phyloP scores from a whole-genome alignment of 2,113 vertebrate species.

The Eupsittula cactorum region DNA sequence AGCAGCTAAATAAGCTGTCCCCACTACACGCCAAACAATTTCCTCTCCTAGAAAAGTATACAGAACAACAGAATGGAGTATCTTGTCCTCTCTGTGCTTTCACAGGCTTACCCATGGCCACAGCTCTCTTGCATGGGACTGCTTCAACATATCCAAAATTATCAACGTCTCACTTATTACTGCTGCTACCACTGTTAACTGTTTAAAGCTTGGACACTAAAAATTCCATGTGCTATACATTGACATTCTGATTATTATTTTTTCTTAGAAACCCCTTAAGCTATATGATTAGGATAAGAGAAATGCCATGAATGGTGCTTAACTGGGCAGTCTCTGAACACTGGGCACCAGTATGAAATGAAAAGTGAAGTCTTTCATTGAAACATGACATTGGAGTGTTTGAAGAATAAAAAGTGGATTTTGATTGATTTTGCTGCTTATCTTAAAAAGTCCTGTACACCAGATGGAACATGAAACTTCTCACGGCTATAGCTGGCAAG shows the following conservation, averaged over 20 bases:
- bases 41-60: neutral
- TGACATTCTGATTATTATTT: neutral
- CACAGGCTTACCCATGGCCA: neutral
- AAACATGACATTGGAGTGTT: neutral
- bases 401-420: neutral
- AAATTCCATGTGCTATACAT: neutral
- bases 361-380: neutral
- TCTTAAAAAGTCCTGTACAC: neutral
- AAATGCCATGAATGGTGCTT: accelerated
- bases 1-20: neutral
- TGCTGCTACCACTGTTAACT: neutral
- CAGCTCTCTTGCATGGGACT: neutral
- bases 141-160: neutral
- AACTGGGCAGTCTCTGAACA: neutral
- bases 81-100: neutral
- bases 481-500: neutral
- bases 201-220: neutral
- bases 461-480: neutral
- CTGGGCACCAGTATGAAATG: neutral
- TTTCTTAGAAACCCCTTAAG: neutral
- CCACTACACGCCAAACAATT: neutral
- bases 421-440: neutral
- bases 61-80: neutral
- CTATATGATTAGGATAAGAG: neutral
- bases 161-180: neutral